Conservation (phyloP, 1,140 invertebrate species). For the Tigriopus japonicus region DNA sequence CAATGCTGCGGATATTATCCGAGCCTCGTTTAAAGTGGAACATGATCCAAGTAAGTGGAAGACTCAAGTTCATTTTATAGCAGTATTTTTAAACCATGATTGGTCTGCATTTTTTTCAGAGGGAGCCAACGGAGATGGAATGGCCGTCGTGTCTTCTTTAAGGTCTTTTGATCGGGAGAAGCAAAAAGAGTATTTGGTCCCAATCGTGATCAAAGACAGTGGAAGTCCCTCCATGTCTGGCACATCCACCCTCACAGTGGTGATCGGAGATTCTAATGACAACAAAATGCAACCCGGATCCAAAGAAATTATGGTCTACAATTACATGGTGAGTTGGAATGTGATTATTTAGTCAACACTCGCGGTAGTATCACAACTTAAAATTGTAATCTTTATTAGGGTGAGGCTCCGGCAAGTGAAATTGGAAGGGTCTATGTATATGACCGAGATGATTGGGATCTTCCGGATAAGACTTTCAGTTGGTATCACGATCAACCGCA, state of each 20-base stretch:
- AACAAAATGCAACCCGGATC: slow-evolving; percentile 91
- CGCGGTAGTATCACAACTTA: not conserved
- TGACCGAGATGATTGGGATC: slow-evolving; percentile 92
- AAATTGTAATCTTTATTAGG: slow-evolving; percentile 33
- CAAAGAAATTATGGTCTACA: slow-evolving; percentile 92
- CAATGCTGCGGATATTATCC: slow-evolving; percentile 72
- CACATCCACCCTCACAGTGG: slow-evolving; percentile 61
- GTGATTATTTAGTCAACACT: too few relatives aligned
- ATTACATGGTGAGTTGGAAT: slow-evolving; percentile 51
- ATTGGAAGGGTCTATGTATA: slow-evolving; percentile 89
- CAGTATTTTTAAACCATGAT: too few relatives aligned
- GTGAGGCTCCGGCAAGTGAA: slow-evolving; percentile 70
- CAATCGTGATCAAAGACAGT: slow-evolving; percentile 81
- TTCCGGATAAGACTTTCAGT: slow-evolving; percentile 89
- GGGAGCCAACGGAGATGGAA: slow-evolving; percentile 83
- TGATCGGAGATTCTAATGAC: slow-evolving; percentile 86
- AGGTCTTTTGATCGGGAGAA: slow-evolving; percentile 83
- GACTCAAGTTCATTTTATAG: too few relatives aligned
- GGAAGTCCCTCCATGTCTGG: slow-evolving; percentile 79
- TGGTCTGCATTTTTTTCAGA: too few relatives aligned
- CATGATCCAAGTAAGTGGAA: slow-evolving; percentile 60
- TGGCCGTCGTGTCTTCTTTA: slow-evolving; percentile 76
- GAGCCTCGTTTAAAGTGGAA: slow-evolving; percentile 80
- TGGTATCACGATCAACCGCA: slow-evolving; percentile 46
- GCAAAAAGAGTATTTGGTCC: slow-evolving; percentile 81